A percentile compares a stretch with the other conserved stretches of the same genome.
phyloP scores from a whole-genome alignment of 2,113 vertebrate genomes.

The Rhinolophus ferrumequinum region DNA sequence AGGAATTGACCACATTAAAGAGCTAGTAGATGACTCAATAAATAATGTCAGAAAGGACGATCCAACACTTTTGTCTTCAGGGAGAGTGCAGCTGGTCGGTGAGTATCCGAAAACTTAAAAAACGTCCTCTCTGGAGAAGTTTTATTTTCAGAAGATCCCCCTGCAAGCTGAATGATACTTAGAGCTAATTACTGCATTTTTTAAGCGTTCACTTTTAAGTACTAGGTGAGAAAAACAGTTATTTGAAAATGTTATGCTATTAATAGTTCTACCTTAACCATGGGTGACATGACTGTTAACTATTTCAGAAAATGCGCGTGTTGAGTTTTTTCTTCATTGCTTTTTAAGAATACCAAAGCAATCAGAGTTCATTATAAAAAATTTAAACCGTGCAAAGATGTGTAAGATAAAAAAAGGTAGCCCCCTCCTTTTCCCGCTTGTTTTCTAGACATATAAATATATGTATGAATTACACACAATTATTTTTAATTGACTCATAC shows the following conservation, averaged over 20 bases:
- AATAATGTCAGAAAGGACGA: slow-evolving; percentile 98
- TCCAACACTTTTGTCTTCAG: slow-evolving; percentile 94
- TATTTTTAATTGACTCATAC: background rate
- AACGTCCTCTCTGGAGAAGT: background rate
- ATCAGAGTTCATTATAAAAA: background rate
- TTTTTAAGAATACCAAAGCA: background rate
- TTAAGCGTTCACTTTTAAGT: slow-evolving; percentile 4
- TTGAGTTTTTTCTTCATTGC: background rate
- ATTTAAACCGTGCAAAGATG: background rate
- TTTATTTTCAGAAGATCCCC: slow-evolving; percentile 19
- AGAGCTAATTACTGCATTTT: background rate
- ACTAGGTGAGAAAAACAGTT: background rate
- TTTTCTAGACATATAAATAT: background rate
- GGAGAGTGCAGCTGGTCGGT: slow-evolving; percentile 95
- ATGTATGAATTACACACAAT: background rate
- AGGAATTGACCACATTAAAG: slow-evolving; percentile 99
- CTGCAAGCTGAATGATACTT: slow-evolving; percentile 9
- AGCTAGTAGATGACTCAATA: slow-evolving; percentile 97
- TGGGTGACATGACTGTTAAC: background rate
- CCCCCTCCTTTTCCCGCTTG: background rate
- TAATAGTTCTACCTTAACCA: background rate
- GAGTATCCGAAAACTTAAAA: slow-evolving; percentile 81
- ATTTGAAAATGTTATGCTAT: background rate
- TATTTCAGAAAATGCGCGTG: background rate
- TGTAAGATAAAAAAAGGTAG: background rate